A percentile compares a stretch with the other conserved stretches of the same genome.
Evolutionary conservation across 2,797 vertebrate species (phyloP).

Genomic region (Rhinella marina): DNA sequence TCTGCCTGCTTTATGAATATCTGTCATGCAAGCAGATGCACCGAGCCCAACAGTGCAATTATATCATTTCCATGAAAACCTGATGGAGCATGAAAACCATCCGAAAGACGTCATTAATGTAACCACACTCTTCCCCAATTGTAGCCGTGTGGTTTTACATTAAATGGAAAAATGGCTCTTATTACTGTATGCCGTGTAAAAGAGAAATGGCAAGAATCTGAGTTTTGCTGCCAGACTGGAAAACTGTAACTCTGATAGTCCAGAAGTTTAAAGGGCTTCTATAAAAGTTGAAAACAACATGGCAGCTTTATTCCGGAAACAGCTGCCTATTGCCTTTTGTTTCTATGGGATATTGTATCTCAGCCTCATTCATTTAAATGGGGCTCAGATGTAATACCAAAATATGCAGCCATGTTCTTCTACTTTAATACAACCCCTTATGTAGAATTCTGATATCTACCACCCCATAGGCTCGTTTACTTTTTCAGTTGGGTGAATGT

Average conservation of each 20-base stretch:
- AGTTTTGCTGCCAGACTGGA: not conserved
- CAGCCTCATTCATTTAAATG: too few species aligned
- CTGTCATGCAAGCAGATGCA: slow-evolving; percentile 15
- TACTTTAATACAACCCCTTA: too few species aligned
- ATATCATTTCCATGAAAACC: slow-evolving; percentile 23
- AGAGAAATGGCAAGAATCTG: not conserved
- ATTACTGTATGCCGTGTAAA: slow-evolving; percentile 5
- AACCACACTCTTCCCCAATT: slow-evolving; percentile 18
- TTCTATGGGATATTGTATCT: too few species aligned
- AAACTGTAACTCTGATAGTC: not conserved
- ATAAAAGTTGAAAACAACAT: not conserved
- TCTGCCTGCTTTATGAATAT: slow-evolving; percentile 32
- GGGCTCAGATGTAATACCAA: too few species aligned
- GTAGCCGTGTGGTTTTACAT: not conserved
- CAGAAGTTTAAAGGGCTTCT: not conserved
- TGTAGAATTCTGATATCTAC: too few species aligned
- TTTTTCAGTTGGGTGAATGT: not conserved
- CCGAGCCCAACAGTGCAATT: not conserved
- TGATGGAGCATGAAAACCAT: slow-evolving; percentile 4
- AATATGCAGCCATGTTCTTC: too few species aligned
- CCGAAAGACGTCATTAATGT: not conserved
- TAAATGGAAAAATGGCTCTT: not conserved
- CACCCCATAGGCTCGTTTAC: too few species aligned
- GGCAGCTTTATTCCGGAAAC: not conserved
- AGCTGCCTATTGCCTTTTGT: not conserved